Evolutionary conservation across 2,888 invertebrate genomes (phyloP).

Genomic region (Philaethria dido): DNA sequence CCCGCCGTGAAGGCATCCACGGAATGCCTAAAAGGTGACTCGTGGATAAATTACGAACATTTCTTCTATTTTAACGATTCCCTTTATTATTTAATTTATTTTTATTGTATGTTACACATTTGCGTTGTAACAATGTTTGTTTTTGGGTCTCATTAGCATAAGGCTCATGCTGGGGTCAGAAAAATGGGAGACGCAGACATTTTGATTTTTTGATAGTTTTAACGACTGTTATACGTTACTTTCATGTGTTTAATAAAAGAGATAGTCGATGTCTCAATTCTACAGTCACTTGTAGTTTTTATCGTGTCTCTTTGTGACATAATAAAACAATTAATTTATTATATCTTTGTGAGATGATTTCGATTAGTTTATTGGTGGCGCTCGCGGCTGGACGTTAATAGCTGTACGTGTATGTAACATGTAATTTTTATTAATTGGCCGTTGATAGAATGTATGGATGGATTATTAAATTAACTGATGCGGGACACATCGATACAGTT

Average conservation of each 20-base stretch:
- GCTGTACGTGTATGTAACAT: conserved; percentile 67
- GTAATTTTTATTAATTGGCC: conserved; percentile 80
- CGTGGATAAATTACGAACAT: conserved; percentile 82
- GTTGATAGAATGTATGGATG: conserved; percentile 67
- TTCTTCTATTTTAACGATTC: conserved; percentile 83
- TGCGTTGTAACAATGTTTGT: conserved; percentile 82
- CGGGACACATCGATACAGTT: conserved; percentile 59
- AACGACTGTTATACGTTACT: conserved; percentile 66
- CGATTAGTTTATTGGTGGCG: conserved; percentile 74
- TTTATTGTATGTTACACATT: conserved; percentile 83
- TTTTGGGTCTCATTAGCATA: conserved; percentile 82
- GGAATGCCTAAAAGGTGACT: conserved; percentile 84
- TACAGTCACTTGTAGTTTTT: conserved; percentile 77
- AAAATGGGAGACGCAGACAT: conserved; percentile 66
- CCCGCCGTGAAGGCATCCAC: conserved; percentile 80
- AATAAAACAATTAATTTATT: conserved; percentile 83
- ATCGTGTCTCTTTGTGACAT: conserved; percentile 73
- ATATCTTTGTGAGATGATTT: conserved; percentile 69
- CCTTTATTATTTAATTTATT: conserved; percentile 84
- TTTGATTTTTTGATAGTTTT: conserved; percentile 72
- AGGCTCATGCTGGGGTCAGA: conserved; percentile 72
- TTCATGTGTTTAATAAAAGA: conserved; percentile 72
- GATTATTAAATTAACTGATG: conserved; percentile 62
- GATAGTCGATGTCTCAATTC: conserved; percentile 82
- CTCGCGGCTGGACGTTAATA: conserved; percentile 75